Evolutionary conservation across 2,797 vertebrate species (phyloP).

Genomic region (Tympanoctomys barrerae): DNA sequence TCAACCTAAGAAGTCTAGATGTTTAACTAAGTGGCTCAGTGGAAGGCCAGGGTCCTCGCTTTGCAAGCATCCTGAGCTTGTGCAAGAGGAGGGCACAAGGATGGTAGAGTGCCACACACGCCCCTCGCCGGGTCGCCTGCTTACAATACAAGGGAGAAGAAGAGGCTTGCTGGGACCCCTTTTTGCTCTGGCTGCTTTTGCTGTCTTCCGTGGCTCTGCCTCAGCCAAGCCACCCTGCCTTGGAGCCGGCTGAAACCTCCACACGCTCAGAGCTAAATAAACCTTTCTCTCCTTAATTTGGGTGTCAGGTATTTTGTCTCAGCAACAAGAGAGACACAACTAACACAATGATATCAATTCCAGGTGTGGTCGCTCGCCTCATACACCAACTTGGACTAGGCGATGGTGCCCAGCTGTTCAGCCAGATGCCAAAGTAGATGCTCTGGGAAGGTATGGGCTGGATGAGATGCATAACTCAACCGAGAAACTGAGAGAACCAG

Average conservation of each 20-base stretch:
- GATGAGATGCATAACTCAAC: background rate
- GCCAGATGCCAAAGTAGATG: background rate
- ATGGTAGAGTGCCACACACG: background rate
- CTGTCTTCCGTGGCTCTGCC: background rate
- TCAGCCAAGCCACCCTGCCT: background rate
- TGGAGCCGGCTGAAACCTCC: background rate
- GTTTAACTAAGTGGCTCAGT: background rate
- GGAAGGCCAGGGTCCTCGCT: background rate
- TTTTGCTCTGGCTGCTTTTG: background rate
- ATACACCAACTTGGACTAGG: background rate
- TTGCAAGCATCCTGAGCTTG: background rate
- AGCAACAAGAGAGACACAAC: background rate
- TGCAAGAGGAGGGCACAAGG: too few species aligned
- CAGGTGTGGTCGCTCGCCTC: background rate
- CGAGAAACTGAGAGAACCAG: background rate
- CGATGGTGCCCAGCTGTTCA: background rate
- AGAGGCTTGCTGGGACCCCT: background rate
- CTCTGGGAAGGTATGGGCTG: background rate
- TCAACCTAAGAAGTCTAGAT: background rate
- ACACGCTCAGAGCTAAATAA: background rate
- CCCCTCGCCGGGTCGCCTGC: too few species aligned
- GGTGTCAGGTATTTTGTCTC: background rate
- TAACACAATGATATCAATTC: background rate
- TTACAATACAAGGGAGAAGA: background rate
- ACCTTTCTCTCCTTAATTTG: background rate